These are phyloP conservation scores for Oxyura jamaicensis DNA, from an alignment of 2,113 vertebrate species.

Conservation along the genomic window DNA sequence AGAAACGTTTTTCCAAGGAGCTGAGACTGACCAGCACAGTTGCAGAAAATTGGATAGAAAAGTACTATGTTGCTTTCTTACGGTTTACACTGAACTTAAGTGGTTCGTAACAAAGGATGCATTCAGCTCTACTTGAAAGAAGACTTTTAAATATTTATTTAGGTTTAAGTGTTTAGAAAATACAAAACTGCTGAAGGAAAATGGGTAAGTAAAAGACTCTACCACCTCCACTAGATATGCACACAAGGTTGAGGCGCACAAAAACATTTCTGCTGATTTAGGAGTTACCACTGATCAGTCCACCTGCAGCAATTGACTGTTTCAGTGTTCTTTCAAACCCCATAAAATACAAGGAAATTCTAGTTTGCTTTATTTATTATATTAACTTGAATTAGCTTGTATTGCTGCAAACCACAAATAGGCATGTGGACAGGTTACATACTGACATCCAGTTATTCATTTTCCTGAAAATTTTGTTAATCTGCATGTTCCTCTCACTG, in stretches of 20 bases:
- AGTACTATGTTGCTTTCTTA: not conserved
- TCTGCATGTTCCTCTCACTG: not conserved
- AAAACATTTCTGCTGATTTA: not conserved
- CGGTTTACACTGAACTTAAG: not conserved
- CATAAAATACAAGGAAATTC: not conserved
- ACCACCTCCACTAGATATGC: not conserved
- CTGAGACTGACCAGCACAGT: not conserved
- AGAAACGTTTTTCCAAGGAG: not conserved
- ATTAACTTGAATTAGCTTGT: not conserved
- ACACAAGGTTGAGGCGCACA: not conserved
- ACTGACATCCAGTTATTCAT: not conserved
- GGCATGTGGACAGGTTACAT: not conserved
- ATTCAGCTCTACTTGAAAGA: not conserved
- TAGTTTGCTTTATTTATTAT: not conserved
- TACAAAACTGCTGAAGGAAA: not conserved
- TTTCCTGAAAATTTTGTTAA: not conserved
- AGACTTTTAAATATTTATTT: not conserved
- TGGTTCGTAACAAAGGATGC: not conserved
- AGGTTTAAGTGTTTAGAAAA: not conserved
- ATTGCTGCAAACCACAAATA: not conserved
- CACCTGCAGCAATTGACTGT: not conserved
- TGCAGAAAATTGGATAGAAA: not conserved
- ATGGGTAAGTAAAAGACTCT: not conserved
- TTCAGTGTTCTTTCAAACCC: not conserved
- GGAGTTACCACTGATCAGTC: not conserved